Evolutionary conservation across 2,113 vertebrate genomes (phyloP).

Genomic region (Ictidomys tridecemlineatus): DNA sequence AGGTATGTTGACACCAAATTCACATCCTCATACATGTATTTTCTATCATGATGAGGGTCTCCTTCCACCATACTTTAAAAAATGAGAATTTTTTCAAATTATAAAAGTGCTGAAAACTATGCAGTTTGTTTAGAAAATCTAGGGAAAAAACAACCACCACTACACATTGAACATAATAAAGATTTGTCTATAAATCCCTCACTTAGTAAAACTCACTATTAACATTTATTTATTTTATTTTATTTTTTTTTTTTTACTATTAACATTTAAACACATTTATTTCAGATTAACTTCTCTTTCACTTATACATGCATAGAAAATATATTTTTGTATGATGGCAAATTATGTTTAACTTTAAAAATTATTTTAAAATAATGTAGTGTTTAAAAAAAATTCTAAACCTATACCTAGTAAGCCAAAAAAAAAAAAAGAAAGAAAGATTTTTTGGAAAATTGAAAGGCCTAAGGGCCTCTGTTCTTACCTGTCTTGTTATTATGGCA

Average conservation of each 20-base stretch:
- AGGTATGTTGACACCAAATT: too few species aligned
- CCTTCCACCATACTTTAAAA: background rate
- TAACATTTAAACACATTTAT: constrained; percentile 23
- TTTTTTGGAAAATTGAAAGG: background rate
- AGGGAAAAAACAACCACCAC: background rate
- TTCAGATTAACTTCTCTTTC: background rate
- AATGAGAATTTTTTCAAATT: background rate
- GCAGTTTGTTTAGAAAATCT: background rate
- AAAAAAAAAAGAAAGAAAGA: too few species aligned
- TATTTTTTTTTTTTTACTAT: too few species aligned
- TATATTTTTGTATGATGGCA: background rate
- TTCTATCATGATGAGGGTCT: too few species aligned
- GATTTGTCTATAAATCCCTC: background rate
- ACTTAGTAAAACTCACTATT: background rate
- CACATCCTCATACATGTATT: too few species aligned
- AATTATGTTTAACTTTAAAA: background rate
- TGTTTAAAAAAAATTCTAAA: background rate
- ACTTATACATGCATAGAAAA: background rate
- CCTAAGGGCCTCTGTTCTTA: background rate
- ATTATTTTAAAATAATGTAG: background rate
- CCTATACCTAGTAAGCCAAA: too few species aligned
- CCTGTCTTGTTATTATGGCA: background rate
- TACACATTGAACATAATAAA: background rate
- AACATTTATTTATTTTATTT: too few species aligned
- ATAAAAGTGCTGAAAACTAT: background rate